Base-by-base conservation (phyloP, 2,888 invertebrate species). In the Phyto melanocephala region DNA sequence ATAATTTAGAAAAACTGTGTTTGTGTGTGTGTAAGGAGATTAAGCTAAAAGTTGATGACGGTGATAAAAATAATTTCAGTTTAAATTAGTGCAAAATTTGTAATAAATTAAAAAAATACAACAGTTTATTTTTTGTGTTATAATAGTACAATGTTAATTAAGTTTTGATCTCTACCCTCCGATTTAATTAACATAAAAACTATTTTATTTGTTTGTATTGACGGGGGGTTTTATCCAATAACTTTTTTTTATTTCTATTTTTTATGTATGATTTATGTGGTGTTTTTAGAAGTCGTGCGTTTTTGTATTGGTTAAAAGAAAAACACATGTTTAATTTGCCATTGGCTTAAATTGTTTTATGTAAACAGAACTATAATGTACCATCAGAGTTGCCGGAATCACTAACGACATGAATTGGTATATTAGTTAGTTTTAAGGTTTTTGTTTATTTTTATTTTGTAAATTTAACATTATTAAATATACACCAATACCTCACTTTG, bases 31-130 rank as follows among this genome's bases (percentile, higher is more conserved):
- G 37, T 62, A n/a, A 11, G 11, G 10, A n/a, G 60, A 45, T 15
- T 10, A 40, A 13, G 13, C 33, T 42, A 63, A 54, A 76, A 72
- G 71, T 22, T 76, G 79, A 79, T 75, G 75, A 78, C 80, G 58
- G 63, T 71, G 79, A 67, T 47, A 54, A 56, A 56, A 56, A n/a
- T 45, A 7, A 45, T 33, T 37, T 37, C 42, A n/a, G 7, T 42
- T 42, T 10, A n/a, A n/a, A 42, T 35, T 58, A 15, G 8, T 17
- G 58, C 17, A 10, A 37, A 17, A 7, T 42, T 35, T 45, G 35
- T 65, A 20, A 40, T 40, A 10, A 6, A 15, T 42, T n/a, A 15
- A n/a, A 42, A 15, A 42, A 42, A n/a, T 4, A 42, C 7, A 42
- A 35, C 35, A 10, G 35, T 35, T 11, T 35, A 1, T 40, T 40